Conservation (phyloP, 2,797 vertebrate genomes). For the Myripristis murdjan region DNA sequence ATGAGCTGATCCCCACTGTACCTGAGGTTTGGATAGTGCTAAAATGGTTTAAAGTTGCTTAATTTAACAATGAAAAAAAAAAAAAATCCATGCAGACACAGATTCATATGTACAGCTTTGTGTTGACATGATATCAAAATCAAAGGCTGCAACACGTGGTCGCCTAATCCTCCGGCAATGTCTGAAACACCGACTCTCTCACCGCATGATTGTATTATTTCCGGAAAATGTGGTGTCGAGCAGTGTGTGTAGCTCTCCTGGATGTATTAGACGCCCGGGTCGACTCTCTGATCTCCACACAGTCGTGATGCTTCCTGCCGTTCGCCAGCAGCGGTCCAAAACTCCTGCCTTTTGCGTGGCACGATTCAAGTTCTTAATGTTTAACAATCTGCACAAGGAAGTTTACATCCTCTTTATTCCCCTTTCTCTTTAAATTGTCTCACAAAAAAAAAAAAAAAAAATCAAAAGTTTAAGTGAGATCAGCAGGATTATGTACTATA, state of each 20-base stretch:
- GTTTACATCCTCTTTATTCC: no score
- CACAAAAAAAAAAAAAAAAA: no score
- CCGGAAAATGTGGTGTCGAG: slow-evolving; percentile 10
- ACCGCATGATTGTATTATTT: slow-evolving; percentile 18
- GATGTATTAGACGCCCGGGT: neutral
- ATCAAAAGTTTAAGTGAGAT: no score
- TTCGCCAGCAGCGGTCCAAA: neutral
- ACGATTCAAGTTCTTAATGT: no score
- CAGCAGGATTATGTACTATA: no score
- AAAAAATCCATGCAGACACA: neutral
- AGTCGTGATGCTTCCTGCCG: neutral
- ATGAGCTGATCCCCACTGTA: neutral
- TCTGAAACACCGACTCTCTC: slow-evolving; percentile 2
- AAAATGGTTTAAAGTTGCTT: neutral
- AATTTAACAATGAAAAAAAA: slow-evolving; percentile 12
- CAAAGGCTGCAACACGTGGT: neutral
- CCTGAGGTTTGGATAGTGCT: neutral
- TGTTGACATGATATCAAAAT: slow-evolving; percentile 9
- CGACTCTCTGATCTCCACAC: neutral
- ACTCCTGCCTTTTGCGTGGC: neutral
- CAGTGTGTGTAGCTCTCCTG: neutral
- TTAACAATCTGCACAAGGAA: no score
- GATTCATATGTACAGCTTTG: neutral
- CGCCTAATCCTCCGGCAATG: slow-evolving; percentile 23
- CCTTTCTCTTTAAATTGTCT: no score